phyloP scores from a whole-genome alignment of 1,140 invertebrate species.

The Lasioglossum albipes region DNA sequence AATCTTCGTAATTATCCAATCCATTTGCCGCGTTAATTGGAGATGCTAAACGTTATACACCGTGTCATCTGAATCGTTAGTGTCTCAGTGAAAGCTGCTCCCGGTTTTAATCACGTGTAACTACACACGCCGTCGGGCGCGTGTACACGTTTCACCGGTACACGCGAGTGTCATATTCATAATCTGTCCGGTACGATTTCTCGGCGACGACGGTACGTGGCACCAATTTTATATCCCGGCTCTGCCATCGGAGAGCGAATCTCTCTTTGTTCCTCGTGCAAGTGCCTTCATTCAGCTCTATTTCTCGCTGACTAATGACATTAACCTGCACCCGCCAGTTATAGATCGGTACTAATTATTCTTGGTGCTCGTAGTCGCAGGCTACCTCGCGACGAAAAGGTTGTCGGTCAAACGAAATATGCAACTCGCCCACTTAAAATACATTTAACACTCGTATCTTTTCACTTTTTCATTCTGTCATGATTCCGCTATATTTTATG shows the following conservation, averaged over 20 bases:
- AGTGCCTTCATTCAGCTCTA: neutral
- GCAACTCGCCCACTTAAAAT: neutral
- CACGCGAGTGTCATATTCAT: neutral
- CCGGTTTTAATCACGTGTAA: slow-evolving; percentile 9
- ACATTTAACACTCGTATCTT: no score
- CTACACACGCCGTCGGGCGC: neutral
- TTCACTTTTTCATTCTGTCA: no score
- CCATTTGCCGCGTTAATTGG: slow-evolving; percentile 29
- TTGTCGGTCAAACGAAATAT: neutral
- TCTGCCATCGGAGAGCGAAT: neutral
- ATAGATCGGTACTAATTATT: slow-evolving; percentile 21
- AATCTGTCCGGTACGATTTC: slow-evolving; percentile 5
- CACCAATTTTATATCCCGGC: neutral
- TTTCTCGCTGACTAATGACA: neutral
- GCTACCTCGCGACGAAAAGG: neutral
- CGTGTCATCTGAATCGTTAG: slow-evolving; percentile 2
- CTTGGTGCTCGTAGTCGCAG: neutral
- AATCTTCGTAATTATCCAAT: slow-evolving; percentile 22
- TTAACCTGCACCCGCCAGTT: neutral
- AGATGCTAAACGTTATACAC: neutral
- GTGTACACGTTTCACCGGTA: neutral
- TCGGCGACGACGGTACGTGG: neutral
- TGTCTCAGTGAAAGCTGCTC: slow-evolving; percentile 1
- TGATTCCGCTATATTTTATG: no score
- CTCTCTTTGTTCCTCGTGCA: neutral